Percentiles rank a stretch among this genome's conserved stretches.
Evolutionary conservation across 2,888 invertebrate species (phyloP).

Genomic region (Diaphora mendica): DNA sequence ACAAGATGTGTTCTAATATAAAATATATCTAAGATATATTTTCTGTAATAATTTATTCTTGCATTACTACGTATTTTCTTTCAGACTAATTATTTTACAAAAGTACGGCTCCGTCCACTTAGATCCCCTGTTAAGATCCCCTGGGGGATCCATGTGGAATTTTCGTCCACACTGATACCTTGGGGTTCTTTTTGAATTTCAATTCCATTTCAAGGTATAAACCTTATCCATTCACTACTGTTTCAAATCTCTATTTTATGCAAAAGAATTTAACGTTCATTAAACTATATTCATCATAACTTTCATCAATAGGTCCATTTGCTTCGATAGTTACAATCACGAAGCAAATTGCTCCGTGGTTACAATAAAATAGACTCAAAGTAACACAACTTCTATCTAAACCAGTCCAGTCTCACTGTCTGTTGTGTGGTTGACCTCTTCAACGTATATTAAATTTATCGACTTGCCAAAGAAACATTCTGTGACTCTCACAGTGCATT

Average conservation of each 20-base stretch:
- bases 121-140: no score
- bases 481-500: conserved; percentile 14
- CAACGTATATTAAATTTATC: conserved; percentile 41
- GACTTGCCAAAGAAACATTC: conserved; percentile 16
- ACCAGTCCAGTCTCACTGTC: conserved; percentile 1
- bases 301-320: not conserved
- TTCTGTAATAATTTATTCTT: not conserved
- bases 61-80: not conserved
- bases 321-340: no score
- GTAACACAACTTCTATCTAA: not conserved
- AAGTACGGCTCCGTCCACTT: no score
- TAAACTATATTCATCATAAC: not conserved
- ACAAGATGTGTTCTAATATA: not conserved
- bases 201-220: no score
- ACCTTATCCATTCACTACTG: no score
- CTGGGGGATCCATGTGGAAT: no score
- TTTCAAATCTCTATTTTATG: not conserved
- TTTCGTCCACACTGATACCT: no score
- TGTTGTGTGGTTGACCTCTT: conserved; percentile 11
- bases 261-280: not conserved
- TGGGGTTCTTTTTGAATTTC: no score
- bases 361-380: not conserved
- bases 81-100: no score
- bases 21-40: not conserved
- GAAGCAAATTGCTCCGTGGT: no score